Evolutionary conservation across 2,888 invertebrate species (phyloP).

Genomic region (Netelia inedita): DNA sequence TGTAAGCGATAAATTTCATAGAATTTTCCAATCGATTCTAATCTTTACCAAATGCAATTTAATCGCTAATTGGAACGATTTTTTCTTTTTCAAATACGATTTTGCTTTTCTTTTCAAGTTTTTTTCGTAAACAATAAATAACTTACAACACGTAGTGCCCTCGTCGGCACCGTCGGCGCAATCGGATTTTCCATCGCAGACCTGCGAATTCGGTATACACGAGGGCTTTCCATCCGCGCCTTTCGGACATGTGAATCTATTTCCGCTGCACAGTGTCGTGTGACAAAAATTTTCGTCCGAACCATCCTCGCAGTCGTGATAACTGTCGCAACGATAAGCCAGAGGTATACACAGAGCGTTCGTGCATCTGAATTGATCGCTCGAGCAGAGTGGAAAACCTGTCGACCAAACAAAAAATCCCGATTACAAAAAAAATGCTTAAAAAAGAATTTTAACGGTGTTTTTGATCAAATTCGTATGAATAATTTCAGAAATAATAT

Average conservation of each 20-base stretch:
- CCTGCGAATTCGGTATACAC: slow-evolving; percentile 94
- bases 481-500: neutral
- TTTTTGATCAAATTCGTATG: slow-evolving; percentile 6
- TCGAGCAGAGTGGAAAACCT: slow-evolving; percentile 96
- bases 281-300: slow-evolving; percentile 96
- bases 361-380: slow-evolving; percentile 96
- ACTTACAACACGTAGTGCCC: slow-evolving; percentile 95
- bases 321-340: slow-evolving; percentile 94
- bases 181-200: slow-evolving; percentile 96
- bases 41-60: too few species aligned
- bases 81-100: slow-evolving; percentile 16
- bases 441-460: neutral
- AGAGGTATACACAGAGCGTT: slow-evolving; percentile 97
- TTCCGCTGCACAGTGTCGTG: slow-evolving; percentile 94
- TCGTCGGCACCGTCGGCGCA: slow-evolving; percentile 97
- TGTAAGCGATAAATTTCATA: slow-evolving; percentile 78
- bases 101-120: too few species aligned
- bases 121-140: slow-evolving; percentile 13
- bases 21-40: neutral
- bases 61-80: slow-evolving; percentile 1
- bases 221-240: slow-evolving; percentile 92
- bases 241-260: slow-evolving; percentile 95
- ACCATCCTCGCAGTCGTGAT: slow-evolving; percentile 96
- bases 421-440: too few species aligned
- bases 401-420: slow-evolving; percentile 66